These are phyloP conservation scores for Anthoptus insignis DNA, from an alignment of 2,888 invertebrate species.

Conservation along the genomic window DNA sequence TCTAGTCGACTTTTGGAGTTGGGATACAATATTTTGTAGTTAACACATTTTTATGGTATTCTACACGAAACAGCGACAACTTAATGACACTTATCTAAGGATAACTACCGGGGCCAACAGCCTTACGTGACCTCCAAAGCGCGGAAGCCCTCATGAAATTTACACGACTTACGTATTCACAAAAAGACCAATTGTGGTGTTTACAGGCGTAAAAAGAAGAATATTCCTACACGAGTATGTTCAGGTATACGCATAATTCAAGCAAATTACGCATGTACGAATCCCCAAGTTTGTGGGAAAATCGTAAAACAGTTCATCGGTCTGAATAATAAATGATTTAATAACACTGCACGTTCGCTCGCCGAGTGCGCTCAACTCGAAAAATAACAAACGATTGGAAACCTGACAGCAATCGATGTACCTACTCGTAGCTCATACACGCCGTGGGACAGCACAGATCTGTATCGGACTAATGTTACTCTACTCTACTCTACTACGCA, in stretches of 20 bases:
- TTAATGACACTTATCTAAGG: too few relatives aligned
- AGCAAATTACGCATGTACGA: conserved; percentile 25
- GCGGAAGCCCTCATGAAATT: too few relatives aligned
- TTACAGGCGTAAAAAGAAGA: conserved; percentile 24
- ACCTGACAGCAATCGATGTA: conserved; percentile 65
- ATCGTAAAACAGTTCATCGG: conserved; percentile 84
- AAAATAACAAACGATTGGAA: conserved; percentile 84
- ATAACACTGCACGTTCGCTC: conserved; percentile 84
- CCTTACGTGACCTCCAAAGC: too few relatives aligned
- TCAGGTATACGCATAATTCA: conserved; percentile 36
- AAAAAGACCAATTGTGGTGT: conserved; percentile 6
- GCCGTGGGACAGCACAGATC: too few relatives aligned
- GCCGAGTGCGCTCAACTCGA: conserved; percentile 75
- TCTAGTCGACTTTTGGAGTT: too few relatives aligned
- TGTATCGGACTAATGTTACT: too few relatives aligned
- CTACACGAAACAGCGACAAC: too few relatives aligned
- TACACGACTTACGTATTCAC: too few relatives aligned
- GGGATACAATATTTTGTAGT: too few relatives aligned
- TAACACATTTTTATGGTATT: background rate
- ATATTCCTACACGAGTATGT: conserved; percentile 26
- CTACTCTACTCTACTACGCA: too few relatives aligned
- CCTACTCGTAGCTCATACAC: conserved; percentile 53
- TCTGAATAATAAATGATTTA: conserved; percentile 86
- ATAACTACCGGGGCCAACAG: too few relatives aligned
- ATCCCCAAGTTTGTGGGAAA: conserved; percentile 66